Conservation (phyloP, 1,140 invertebrate species). For the Zaprionus ornatus region DNA sequence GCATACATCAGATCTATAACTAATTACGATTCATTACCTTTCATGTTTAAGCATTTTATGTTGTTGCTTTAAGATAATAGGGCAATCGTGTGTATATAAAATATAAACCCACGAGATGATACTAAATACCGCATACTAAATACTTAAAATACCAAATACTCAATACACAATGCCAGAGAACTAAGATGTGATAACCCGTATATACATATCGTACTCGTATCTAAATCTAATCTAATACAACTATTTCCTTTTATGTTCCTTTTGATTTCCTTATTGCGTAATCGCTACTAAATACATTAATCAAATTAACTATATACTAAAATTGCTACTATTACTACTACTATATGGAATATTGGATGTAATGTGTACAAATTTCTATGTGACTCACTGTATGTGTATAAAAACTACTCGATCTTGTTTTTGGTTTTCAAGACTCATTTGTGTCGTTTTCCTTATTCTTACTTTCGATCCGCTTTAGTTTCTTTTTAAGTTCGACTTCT, state of each 20-base stretch:
- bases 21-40: background rate
- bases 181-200: slow-evolving; percentile 45
- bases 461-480: slow-evolving; percentile 12
- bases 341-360: slow-evolving; percentile 83
- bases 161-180: slow-evolving; percentile 52
- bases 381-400: slow-evolving; percentile 83
- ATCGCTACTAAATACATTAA: slow-evolving; percentile 57
- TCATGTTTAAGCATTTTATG: background rate
- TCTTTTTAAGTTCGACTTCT: slow-evolving; percentile 35
- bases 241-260: slow-evolving; percentile 1
- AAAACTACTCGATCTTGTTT: slow-evolving; percentile 54
- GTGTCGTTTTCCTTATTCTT: slow-evolving; percentile 14
- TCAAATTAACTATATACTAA: slow-evolving; percentile 65
- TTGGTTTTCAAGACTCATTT: slow-evolving; percentile 27
- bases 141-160: slow-evolving; percentile 41
- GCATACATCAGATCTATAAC: background rate
- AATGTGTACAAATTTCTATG: slow-evolving; percentile 82
- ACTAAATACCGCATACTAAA: slow-evolving; percentile 1
- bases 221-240: slow-evolving; percentile 52
- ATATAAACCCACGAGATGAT: background rate
- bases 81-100: background rate
- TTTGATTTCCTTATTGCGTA: slow-evolving; percentile 68
- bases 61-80: background rate
- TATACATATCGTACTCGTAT: slow-evolving; percentile 42
- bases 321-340: slow-evolving; percentile 66